Conservation (phyloP, 30 jellyfish, hydroid and myxozoan species). For the Hydractinia echinata region DNA sequence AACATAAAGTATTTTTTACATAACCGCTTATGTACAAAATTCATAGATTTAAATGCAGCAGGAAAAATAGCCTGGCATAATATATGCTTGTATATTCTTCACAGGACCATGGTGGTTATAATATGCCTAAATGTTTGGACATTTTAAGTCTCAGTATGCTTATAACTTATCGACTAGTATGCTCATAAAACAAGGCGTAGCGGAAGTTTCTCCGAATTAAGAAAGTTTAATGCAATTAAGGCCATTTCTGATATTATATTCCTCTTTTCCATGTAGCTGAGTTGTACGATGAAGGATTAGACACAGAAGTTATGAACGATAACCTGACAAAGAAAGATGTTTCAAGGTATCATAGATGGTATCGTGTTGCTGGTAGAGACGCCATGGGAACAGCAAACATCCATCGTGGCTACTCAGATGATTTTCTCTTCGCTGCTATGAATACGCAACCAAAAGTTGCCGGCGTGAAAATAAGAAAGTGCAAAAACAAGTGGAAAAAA, state of each 20-base stretch:
- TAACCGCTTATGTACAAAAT: no score
- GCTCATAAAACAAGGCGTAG: no score
- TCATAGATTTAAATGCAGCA: no score
- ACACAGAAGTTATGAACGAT: background rate
- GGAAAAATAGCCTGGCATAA: no score
- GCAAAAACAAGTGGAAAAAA: constrained; percentile 28
- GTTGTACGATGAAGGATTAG: constrained; percentile 7
- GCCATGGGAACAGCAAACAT: constrained; percentile 77
- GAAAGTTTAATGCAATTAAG: no score
- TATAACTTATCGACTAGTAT: no score
- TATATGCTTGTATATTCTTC: no score
- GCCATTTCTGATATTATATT: background rate
- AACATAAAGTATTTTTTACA: no score
- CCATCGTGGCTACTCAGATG: constrained; percentile 74
- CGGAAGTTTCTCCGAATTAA: no score
- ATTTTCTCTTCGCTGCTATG: constrained; percentile 67
- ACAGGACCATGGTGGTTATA: no score
- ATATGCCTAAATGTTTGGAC: no score
- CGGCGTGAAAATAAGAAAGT: constrained; percentile 28
- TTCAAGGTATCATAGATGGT: constrained; percentile 38
- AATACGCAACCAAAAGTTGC: constrained; percentile 71
- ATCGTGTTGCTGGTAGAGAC: constrained; percentile 51
- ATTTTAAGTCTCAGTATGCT: no score
- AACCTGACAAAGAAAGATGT: constrained; percentile 11
- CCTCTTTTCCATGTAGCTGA: background rate